phyloP scores from a whole-genome alignment of 1,140 invertebrate genomes.

The Arion vulgaris region DNA sequence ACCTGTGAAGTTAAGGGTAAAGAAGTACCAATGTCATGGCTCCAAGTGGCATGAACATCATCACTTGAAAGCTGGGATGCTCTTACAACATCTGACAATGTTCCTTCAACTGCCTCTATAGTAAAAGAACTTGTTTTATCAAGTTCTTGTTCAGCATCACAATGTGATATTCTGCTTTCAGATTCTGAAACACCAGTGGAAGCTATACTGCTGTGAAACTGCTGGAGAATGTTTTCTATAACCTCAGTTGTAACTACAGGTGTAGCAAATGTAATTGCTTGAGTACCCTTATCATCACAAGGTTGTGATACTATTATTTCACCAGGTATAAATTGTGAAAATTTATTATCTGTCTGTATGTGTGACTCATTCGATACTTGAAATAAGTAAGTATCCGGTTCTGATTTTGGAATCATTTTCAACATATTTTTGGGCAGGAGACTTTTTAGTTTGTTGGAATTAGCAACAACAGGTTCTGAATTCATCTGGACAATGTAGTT shows the following conservation, averaged over 20 bases:
- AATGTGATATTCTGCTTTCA: background rate
- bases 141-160: background rate
- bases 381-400: background rate
- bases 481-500: conserved; percentile 1
- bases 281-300: background rate
- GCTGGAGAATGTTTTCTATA: conserved; percentile 18
- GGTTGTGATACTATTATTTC: background rate
- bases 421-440: conserved; percentile 9
- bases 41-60: background rate
- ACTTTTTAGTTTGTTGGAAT: conserved; percentile 23
- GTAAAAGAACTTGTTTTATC: background rate
- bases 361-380: background rate
- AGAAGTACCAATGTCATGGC: background rate
- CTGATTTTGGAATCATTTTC: background rate
- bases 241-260: background rate
- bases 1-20: background rate
- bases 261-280: background rate
- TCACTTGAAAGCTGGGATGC: background rate
- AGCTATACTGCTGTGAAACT: background rate
- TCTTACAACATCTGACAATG: background rate
- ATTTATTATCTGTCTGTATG: background rate
- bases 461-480: background rate
- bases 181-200: background rate
- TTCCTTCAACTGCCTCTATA: background rate
- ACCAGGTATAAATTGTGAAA: background rate